Evolutionary conservation across 2,113 vertebrate species (phyloP).

Genomic region (Parus major): DNA sequence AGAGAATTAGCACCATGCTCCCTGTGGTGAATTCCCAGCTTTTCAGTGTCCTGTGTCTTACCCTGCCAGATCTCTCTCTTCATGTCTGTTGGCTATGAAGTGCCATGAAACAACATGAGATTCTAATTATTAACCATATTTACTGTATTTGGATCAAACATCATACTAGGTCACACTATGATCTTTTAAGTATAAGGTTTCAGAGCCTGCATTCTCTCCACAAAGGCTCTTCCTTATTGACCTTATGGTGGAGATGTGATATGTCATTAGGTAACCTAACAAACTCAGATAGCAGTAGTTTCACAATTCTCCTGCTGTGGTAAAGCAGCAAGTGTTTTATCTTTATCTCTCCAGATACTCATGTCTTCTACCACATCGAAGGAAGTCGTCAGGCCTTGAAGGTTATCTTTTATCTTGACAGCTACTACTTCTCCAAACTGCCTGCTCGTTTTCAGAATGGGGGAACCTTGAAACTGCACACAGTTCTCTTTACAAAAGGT

Average conservation of each 20-base stretch:
- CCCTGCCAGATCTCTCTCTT: background rate
- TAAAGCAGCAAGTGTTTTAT: slow-evolving; percentile 24
- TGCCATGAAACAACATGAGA: background rate
- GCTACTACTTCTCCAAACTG: slow-evolving; percentile 93
- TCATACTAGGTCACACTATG: background rate
- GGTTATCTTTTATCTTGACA: slow-evolving; percentile 91
- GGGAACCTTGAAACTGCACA: slow-evolving; percentile 89
- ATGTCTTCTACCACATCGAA: slow-evolving; percentile 92
- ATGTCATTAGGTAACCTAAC: background rate
- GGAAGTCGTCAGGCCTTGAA: slow-evolving; percentile 93
- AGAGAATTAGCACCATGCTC: background rate
- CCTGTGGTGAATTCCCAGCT: background rate
- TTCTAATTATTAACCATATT: background rate
- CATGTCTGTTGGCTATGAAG: background rate
- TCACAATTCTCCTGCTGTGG: background rate
- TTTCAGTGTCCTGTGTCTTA: background rate
- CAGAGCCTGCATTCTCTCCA: background rate
- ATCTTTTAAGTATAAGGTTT: background rate
- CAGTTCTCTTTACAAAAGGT: slow-evolving; percentile 93
- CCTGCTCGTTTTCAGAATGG: slow-evolving; percentile 91
- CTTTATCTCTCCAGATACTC: slow-evolving; percentile 81
- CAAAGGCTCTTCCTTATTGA: background rate
- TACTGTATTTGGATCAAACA: background rate
- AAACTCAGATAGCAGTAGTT: background rate
- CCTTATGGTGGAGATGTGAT: background rate